Conservation (phyloP, 2,888 invertebrate species). For the Hedya salicella region DNA sequence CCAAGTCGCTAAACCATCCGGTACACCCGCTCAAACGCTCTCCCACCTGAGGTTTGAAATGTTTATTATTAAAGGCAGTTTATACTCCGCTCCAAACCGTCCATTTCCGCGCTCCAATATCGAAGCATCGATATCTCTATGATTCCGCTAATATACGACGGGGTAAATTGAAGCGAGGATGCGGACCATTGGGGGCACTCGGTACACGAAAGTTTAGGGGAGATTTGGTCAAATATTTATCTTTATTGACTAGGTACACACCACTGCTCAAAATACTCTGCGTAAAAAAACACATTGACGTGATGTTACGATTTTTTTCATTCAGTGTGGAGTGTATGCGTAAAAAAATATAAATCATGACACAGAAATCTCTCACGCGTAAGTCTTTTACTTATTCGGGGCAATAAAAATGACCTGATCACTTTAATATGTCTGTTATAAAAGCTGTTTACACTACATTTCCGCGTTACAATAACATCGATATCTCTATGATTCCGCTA, state of each 20-base stretch:
- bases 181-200: slow-evolving; percentile 66
- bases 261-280: too few species aligned
- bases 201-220: slow-evolving; percentile 49
- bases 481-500: slow-evolving; percentile 63
- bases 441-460: slow-evolving; percentile 31
- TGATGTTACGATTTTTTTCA: too few species aligned
- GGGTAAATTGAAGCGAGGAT: slow-evolving; percentile 65
- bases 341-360: too few species aligned
- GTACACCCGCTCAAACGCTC: neutral
- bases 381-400: too few species aligned
- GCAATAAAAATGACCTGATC: too few species aligned
- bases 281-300: too few species aligned
- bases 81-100: slow-evolving; percentile 25
- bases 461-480: slow-evolving; percentile 45
- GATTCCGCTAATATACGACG: slow-evolving; percentile 59
- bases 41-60: slow-evolving; percentile 35
- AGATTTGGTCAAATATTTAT: slow-evolving; percentile 47
- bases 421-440: slow-evolving; percentile 40
- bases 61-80: slow-evolving; percentile 38
- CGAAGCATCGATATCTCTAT: slow-evolving; percentile 57
- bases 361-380: too few species aligned
- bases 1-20: neutral
- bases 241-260: too few species aligned
- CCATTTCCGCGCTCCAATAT: slow-evolving; percentile 44
- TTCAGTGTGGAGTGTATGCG: too few species aligned